These are phyloP conservation scores for Scartelaos histophorus DNA, from an alignment of 2,113 vertebrate genomes.

Conservation along the genomic window DNA sequence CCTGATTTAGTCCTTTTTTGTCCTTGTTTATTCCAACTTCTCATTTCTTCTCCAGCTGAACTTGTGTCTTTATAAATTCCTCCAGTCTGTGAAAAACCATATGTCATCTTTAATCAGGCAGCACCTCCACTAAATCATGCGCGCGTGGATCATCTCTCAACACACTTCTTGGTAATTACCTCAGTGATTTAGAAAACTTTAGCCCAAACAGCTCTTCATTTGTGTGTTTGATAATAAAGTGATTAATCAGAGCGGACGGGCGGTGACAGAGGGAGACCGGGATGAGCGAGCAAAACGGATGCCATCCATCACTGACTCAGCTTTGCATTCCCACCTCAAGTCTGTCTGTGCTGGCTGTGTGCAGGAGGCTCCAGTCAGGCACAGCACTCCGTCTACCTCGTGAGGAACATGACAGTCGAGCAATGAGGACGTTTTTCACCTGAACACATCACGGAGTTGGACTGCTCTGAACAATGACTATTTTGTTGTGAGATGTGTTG, in stretches of 20 bases:
- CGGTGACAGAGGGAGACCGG: conserved; percentile 48
- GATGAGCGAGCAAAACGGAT: conserved; percentile 43
- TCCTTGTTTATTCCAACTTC: not conserved
- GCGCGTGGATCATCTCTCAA: conserved; percentile 25
- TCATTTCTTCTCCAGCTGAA: not conserved
- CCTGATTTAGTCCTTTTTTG: not conserved
- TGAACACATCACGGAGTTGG: conserved; percentile 24
- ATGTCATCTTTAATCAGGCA: conserved; percentile 38
- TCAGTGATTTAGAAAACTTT: conserved; percentile 64
- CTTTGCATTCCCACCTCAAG: conserved; percentile 43
- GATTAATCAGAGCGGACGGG: conserved; percentile 65
- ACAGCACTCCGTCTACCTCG: conserved; percentile 55
- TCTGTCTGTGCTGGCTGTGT: conserved; percentile 34
- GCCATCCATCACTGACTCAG: conserved; percentile 69
- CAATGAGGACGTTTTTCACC: conserved; percentile 26
- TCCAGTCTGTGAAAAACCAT: conserved; percentile 7
- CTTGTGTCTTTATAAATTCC: not conserved
- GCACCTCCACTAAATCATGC: conserved; percentile 41
- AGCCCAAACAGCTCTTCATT: conserved; percentile 71
- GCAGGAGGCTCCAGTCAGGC: conserved; percentile 39
- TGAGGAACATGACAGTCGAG: conserved; percentile 29
- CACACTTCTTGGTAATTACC: conserved; percentile 63
- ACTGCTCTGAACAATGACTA: conserved; percentile 25
- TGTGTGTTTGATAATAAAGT: conserved; percentile 58
- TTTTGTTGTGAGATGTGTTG: conserved; percentile 11